Percentiles rank a stretch among this genome's conserved stretches.
phyloP scores from a whole-genome alignment of 1,140 invertebrate species.

The Aradophagus sp. region DNA sequence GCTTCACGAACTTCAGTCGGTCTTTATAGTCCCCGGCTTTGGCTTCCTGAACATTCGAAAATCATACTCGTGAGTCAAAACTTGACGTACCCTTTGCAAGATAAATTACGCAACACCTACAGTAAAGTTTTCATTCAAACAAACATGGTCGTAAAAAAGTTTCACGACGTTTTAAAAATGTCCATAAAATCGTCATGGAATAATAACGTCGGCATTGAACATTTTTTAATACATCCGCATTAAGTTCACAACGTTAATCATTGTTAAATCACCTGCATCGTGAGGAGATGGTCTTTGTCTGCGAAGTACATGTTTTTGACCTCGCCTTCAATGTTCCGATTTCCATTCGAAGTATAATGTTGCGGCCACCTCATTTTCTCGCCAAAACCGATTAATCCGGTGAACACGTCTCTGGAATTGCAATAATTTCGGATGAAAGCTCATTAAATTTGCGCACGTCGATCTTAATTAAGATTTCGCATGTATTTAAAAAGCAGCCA shows the following conservation, averaged over 20 bases:
- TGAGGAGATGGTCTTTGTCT: constrained; percentile 49
- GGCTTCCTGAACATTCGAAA: constrained; percentile 61
- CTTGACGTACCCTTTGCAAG: no score
- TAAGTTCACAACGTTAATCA: background rate
- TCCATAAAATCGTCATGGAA: no score
- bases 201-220: no score
- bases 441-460: no score
- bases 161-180: background rate
- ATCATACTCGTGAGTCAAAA: constrained; percentile 13
- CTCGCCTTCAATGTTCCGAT: constrained; percentile 76
- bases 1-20: constrained; percentile 59
- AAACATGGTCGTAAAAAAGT: constrained; percentile 4
- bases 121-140: no score
- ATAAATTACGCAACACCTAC: no score
- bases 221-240: background rate
- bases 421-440: no score
- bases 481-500: no score
- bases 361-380: constrained; percentile 76
- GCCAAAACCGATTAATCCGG: constrained; percentile 77
- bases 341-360: constrained; percentile 77
- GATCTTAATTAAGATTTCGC: no score
- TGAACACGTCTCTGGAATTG: constrained; percentile 75
- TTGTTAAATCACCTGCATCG: constrained; percentile 56
- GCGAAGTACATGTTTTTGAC: constrained; percentile 74
- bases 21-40: constrained; percentile 53